Evolutionary conservation across 1,140 invertebrate genomes (phyloP), one percentile per base, ranked within the genome.

Genomic region (Solen grandis): DNA sequence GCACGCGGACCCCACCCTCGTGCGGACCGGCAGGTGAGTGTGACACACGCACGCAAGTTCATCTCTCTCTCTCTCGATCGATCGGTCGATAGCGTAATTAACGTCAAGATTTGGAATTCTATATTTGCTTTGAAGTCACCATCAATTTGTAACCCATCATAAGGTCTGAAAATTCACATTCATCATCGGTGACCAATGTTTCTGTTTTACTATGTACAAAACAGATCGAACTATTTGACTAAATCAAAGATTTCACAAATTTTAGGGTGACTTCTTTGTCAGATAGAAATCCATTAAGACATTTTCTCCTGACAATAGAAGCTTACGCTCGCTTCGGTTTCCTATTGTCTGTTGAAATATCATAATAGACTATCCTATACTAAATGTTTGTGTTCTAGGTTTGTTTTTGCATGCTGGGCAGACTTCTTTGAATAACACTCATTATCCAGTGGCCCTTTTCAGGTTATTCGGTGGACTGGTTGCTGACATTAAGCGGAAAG

Each of bases 401-500:
- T n/a, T n/a, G n/a, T n/a, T 22, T 29, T 60, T 60, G 19, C 19
- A 31, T 60, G 59, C 33, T 31, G 19, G 2, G 33, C 59, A 16
- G 59, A 60, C 19, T 25, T 29, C 1, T 4, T 60, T n/a, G n/a
- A n/a, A n/a, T n/a, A n/a, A n/a, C n/a, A n/a, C n/a, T n/a, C n/a
- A n/a, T n/a, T n/a, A n/a, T n/a, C n/a, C n/a, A n/a, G n/a, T n/a
- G n/a, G n/a, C n/a, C n/a, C n/a, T 29, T 80, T 76, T 79, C 80
- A 94, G 93, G 76, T 94, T 96, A 0, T 98, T 97, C 92, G 97
- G 97, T 46, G 97, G 98, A 31, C 91, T 99, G 0, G 94, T 97
- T 2, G 96, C 96, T 57, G 99, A 99, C 90, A 91, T 99, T 0
- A 98, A 98, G 92, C 93, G 98, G 66, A 99, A 99, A 94, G 91